These are phyloP conservation scores for Phania funesta DNA, from an alignment of 2,888 invertebrate species.

Conservation along the genomic window DNA sequence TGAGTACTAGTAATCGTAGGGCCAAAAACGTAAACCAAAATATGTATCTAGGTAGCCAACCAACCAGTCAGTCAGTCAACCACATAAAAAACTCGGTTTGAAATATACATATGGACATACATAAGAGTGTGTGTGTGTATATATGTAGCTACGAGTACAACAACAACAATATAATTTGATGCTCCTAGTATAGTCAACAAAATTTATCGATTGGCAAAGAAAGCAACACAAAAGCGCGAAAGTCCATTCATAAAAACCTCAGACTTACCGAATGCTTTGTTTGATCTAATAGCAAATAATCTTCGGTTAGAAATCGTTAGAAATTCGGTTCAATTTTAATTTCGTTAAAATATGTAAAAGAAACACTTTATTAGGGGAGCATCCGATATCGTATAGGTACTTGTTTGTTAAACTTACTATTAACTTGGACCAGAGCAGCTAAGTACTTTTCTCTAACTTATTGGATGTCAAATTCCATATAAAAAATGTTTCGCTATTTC, in stretches of 20 bases:
- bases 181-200: slow-evolving; percentile 68
- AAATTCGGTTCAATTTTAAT: too few relatives aligned
- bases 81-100: slow-evolving; percentile 45
- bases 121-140: too few relatives aligned
- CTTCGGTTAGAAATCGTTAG: neutral
- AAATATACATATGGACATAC: neutral
- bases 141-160: neutral
- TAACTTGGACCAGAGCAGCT: too few relatives aligned
- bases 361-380: too few relatives aligned
- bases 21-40: slow-evolving; percentile 27
- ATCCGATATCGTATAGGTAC: too few relatives aligned
- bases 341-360: too few relatives aligned
- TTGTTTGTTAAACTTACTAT: too few relatives aligned
- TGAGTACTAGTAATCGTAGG: slow-evolving; percentile 35
- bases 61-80: slow-evolving; percentile 23
- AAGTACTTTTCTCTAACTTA: too few relatives aligned
- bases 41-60: slow-evolving; percentile 8
- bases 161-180: neutral
- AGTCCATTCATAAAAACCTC: slow-evolving; percentile 80
- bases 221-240: slow-evolving; percentile 70
- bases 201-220: slow-evolving; percentile 80
- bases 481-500: too few relatives aligned
- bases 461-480: too few relatives aligned
- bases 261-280: slow-evolving; percentile 26
- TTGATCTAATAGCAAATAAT: neutral